Conservation (phyloP, 2,888 invertebrate genomes). For the Papilio demoleus region DNA sequence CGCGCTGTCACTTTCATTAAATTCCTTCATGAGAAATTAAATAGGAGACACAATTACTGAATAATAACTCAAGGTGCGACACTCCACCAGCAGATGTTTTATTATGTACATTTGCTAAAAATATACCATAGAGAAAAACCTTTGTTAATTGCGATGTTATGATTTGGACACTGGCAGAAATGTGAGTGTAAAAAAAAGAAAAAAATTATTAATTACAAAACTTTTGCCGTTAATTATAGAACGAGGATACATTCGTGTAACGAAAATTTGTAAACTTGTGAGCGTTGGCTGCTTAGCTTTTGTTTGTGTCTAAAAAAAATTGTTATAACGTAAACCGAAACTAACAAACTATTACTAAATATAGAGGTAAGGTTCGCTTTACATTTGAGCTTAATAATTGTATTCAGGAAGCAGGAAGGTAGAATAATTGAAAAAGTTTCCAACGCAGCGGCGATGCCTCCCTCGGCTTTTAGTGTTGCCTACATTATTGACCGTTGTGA, state of each 20-base stretch:
- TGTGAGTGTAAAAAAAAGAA: too few relatives aligned
- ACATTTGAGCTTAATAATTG: slow-evolving; percentile 3
- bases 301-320: too few relatives aligned
- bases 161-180: too few relatives aligned
- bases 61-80: slow-evolving; percentile 18
- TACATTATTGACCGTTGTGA: not conserved
- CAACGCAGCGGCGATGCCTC: slow-evolving; percentile 12
- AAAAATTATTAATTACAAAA: too few relatives aligned
- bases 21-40: slow-evolving; percentile 31
- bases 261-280: too few relatives aligned
- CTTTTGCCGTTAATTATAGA: too few relatives aligned
- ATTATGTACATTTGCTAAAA: not conserved
- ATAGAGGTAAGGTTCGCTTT: not conserved
- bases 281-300: too few relatives aligned
- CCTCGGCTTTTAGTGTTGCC: slow-evolving; percentile 2
- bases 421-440: slow-evolving; percentile 36
- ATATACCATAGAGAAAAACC: not conserved
- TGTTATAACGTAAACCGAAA: not conserved
- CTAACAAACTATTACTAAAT: not conserved
- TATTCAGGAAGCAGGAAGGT: slow-evolving; percentile 22
- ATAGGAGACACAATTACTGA: slow-evolving; percentile 21
- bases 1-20: slow-evolving; percentile 23
- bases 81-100: not conserved
- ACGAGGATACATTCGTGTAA: too few relatives aligned
- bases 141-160: too few relatives aligned